Percentiles rank a stretch among this genome's conserved stretches.
phyloP scores from a whole-genome alignment of 2,888 invertebrate species.

The Drosophila quasianomalipes region DNA sequence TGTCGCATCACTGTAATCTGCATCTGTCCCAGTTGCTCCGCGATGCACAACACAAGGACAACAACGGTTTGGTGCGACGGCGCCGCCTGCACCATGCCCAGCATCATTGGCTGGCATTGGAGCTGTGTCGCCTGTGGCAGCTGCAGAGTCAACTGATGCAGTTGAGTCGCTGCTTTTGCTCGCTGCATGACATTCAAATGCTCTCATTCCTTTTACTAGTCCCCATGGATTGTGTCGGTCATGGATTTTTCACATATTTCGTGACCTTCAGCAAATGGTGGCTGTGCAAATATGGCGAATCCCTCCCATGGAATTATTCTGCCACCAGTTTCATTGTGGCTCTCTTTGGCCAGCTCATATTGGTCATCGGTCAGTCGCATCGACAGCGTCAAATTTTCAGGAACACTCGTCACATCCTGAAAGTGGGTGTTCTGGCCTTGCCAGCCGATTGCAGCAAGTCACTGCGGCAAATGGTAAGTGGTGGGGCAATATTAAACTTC shows the following conservation, averaged over 20 bases:
- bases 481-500: not conserved
- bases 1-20: conserved; percentile 67
- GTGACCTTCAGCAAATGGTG: conserved; percentile 53
- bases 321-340: conserved; percentile 1
- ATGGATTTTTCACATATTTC: conserved; percentile 77
- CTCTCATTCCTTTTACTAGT: conserved; percentile 66
- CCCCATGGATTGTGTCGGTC: conserved; percentile 65
- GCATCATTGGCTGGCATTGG: conserved; percentile 60
- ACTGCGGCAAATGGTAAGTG: conserved; percentile 41
- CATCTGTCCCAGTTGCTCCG: conserved; percentile 56
- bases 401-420: conserved; percentile 28
- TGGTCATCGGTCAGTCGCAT: conserved; percentile 48
- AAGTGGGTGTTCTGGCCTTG: conserved; percentile 9
- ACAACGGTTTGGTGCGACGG: not conserved
- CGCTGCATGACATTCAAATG: conserved; percentile 65
- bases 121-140: conserved; percentile 61
- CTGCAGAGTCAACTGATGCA: conserved; percentile 53
- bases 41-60: conserved; percentile 29
- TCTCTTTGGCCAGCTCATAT: conserved; percentile 41
- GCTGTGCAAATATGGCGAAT: conserved; percentile 7
- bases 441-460: conserved; percentile 30
- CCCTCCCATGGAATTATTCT: not conserved
- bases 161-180: conserved; percentile 53
- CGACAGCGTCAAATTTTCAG: conserved; percentile 18
- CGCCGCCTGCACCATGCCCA: conserved; percentile 38